These are phyloP conservation scores for Drosophila tripunctata DNA, from an alignment of 2,888 invertebrate species.

Conservation along the genomic window DNA sequence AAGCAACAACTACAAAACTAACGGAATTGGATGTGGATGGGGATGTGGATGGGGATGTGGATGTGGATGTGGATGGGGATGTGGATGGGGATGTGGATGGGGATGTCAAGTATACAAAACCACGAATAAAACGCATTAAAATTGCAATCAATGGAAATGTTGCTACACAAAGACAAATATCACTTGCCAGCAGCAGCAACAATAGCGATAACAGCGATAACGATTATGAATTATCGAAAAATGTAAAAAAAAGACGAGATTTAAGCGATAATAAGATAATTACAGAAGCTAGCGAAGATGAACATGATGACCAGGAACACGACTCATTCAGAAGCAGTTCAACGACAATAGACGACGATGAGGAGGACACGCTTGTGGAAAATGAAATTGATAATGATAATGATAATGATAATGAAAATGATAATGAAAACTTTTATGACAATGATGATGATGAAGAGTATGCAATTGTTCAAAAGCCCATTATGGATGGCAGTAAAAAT, in stretches of 20 bases:
- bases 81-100: too few relatives aligned
- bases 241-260: too few relatives aligned
- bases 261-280: neutral
- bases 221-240: slow-evolving; percentile 49
- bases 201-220: slow-evolving; percentile 34
- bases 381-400: slow-evolving; percentile 38
- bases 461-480: slow-evolving; percentile 67
- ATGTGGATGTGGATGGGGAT: neutral
- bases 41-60: too few relatives aligned
- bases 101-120: slow-evolving; percentile 2
- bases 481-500: slow-evolving; percentile 52
- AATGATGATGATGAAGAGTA: slow-evolving; percentile 72
- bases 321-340: slow-evolving; percentile 28
- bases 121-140: slow-evolving; percentile 64
- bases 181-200: slow-evolving; percentile 45
- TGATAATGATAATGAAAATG: slow-evolving; percentile 17
- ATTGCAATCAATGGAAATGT: slow-evolving; percentile 64
- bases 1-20: slow-evolving; percentile 5
- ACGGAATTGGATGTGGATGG: neutral
- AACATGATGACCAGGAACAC: slow-evolving; percentile 32
- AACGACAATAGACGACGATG: slow-evolving; percentile 31
- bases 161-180: slow-evolving; percentile 41
- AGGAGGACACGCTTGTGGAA: slow-evolving; percentile 39
- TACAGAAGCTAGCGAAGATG: slow-evolving; percentile 9
- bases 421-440: too few relatives aligned